A percentile compares a stretch with the other conserved stretches of the same genome.
Evolutionary conservation across 1,140 invertebrate genomes (phyloP).

Genomic region (Lerema accius): DNA sequence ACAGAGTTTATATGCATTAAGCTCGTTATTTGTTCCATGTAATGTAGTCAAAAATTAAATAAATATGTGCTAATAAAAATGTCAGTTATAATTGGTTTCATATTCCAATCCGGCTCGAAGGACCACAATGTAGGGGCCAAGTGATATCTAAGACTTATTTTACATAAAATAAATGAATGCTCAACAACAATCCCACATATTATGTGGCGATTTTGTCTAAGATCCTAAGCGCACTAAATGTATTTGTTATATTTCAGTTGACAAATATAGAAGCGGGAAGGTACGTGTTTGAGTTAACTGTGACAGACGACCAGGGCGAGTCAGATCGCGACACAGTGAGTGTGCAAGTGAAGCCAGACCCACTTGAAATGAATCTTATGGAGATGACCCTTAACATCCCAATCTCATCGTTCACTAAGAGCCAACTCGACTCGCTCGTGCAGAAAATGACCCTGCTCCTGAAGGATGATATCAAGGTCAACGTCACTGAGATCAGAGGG

Average conservation of each 20-base stretch:
- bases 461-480: constrained; percentile 86
- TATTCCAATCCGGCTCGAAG: no score
- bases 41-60: no score
- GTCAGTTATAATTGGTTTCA: no score
- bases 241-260: constrained; percentile 82
- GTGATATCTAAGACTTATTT: no score
- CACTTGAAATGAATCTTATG: constrained; percentile 88
- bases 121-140: no score
- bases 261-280: constrained; percentile 92
- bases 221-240: no score
- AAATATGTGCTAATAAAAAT: no score
- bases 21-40: no score
- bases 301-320: constrained; percentile 94
- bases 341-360: constrained; percentile 93
- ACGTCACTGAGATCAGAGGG: constrained; percentile 85
- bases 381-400: constrained; percentile 91
- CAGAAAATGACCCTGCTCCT: constrained; percentile 90
- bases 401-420: constrained; percentile 88
- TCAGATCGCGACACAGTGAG: constrained; percentile 91
- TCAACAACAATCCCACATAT: no score
- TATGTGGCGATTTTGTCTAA: no score
- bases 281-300: constrained; percentile 94
- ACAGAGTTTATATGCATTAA: no score
- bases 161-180: no score
- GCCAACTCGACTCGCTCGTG: constrained; percentile 89